Base-by-base conservation (phyloP, 64 coral and sea anemone species). In the Hydrozoanthus tunicans region DNA sequence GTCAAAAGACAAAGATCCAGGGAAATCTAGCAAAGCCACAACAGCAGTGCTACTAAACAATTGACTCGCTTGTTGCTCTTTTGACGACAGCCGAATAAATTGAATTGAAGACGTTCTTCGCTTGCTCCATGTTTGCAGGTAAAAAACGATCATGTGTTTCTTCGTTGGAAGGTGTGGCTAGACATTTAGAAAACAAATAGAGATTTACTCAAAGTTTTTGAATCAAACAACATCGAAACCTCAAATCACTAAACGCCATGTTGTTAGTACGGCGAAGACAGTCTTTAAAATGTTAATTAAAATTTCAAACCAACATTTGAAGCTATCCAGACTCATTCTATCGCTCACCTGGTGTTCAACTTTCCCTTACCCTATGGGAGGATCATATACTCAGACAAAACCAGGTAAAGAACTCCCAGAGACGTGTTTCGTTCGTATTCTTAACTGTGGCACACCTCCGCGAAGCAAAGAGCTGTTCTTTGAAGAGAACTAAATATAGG, bases 401-500 rank as follows among this genome's bases (percentile, higher is more conserved):
- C 32, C 32, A 1, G 32, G 32, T 43, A 43, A 43, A 43, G 32
- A 43, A 43, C 32, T 43, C 32, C 32, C 71, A 27, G n/a, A 2
- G 32, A 62, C 9, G 8, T 25, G 17, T 53, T 79, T 56, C 54
- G n/a, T 79, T 79, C 56, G 32, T 62, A 0, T 9, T 9, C 20
- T 13, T n/a, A 58, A 32, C 24, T 58, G 13, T 23, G 79, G 58
- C 56, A 81, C 58, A 60, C 79, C 79, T 81, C 79, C n/a, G 24
- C 79, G 26, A 58, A 10, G 24, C 56, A 24, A 2, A 27, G 32
- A 43, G 32, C 32, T 43, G 32, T 81, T 81, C 79, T 62, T 15
- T 32, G 71, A 81, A 81, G 58, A 59, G 58, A 81, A 26, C 61
- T 81, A 81, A 81, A 81, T 27, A 81, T 81, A 81, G 79, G 79